Percentiles rank a stretch among this genome's conserved stretches.
Evolutionary conservation across 2,113 vertebrate species (phyloP).

Genomic region (Motacilla alba): DNA sequence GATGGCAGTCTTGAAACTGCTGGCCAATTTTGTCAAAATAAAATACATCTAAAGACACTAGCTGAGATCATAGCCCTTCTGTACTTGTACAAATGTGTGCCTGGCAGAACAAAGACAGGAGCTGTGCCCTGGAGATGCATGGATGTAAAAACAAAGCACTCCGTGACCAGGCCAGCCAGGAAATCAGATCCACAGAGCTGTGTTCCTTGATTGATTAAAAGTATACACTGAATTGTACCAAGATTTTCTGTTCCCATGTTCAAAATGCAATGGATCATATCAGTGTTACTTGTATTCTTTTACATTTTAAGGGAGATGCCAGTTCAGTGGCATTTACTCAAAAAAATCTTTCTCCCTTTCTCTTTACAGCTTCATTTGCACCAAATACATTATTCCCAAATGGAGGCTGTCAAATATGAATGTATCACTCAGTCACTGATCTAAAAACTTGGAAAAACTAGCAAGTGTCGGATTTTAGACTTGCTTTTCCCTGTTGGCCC

Average conservation of each 20-base stretch:
- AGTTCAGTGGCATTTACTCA: neutral
- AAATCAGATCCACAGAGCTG: neutral
- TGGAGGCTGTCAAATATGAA: neutral
- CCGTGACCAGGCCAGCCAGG: neutral
- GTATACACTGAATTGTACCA: neutral
- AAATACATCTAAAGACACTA: neutral
- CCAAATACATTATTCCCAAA: neutral
- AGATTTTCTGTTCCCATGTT: neutral
- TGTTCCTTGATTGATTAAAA: neutral
- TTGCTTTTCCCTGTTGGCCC: neutral
- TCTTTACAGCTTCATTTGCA: neutral
- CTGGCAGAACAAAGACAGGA: neutral
- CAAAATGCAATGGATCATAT: neutral
- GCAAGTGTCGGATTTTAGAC: neutral
- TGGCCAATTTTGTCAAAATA: neutral
- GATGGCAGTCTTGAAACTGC: neutral
- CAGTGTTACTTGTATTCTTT: neutral
- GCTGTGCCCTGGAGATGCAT: neutral
- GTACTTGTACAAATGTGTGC: neutral
- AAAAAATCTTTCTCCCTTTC: neutral
- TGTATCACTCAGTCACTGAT: neutral
- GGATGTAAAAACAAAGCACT: neutral
- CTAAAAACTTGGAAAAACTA: neutral
- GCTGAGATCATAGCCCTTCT: neutral
- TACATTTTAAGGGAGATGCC: neutral